These are phyloP conservation scores for Heliangelus exortis DNA, from an alignment of 2,797 vertebrate genomes.

Conservation along the genomic window DNA sequence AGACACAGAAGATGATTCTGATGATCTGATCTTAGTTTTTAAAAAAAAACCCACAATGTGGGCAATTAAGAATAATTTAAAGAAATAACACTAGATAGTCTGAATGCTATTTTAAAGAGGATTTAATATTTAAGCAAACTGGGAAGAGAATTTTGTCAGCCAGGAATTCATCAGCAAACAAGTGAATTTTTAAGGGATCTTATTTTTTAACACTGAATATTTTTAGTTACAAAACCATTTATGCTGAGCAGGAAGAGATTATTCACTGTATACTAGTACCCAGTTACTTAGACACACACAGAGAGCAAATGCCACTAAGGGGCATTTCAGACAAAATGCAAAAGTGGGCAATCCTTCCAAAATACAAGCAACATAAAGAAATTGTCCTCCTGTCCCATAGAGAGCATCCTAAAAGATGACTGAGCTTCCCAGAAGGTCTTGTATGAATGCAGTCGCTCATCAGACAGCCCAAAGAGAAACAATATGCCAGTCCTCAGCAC, in stretches of 20 bases:
- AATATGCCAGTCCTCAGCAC: neutral
- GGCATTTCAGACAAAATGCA: neutral
- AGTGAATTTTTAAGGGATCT: neutral
- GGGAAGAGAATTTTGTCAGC: neutral
- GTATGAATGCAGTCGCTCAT: neutral
- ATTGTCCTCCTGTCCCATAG: neutral
- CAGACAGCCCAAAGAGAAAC: neutral
- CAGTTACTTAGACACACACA: no score
- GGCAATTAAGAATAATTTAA: neutral
- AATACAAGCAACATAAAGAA: neutral
- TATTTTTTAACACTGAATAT: neutral
- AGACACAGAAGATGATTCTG: neutral
- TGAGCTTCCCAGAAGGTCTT: neutral
- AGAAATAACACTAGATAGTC: neutral
- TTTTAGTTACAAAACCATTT: neutral
- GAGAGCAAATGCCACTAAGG: neutral
- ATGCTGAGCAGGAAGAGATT: no score
- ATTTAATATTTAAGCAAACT: neutral
- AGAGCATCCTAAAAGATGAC: neutral
- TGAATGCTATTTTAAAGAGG: neutral
- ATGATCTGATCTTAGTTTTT: neutral
- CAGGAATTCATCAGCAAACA: neutral
- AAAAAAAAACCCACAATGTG: neutral
- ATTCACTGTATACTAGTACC: no score
- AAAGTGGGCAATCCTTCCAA: neutral